Evolutionary conservation across 2,888 invertebrate species (phyloP).

Genomic region (Caenorhabditis becei): DNA sequence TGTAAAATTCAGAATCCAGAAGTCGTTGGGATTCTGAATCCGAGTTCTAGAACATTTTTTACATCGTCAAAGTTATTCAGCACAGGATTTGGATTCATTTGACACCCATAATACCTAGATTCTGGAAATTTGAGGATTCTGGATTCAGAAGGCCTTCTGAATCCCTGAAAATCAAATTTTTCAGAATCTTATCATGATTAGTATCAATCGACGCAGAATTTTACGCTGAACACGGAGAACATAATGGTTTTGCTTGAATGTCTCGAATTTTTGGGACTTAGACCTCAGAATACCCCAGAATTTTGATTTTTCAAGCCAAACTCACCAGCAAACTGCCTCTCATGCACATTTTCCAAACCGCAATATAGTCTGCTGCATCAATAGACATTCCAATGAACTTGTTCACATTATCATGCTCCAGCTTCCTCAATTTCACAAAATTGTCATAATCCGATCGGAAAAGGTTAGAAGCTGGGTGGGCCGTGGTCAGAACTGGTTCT

Average conservation of each 20-base stretch:
- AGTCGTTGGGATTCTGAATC: neutral
- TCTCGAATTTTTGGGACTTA: too few species aligned
- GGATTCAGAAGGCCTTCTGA: neutral
- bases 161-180: neutral
- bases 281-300: too few species aligned
- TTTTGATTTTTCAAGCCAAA: neutral
- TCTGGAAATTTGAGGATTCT: neutral
- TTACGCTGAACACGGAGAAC: neutral
- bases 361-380: conserved; percentile 71
- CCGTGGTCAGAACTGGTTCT: conserved; percentile 66
- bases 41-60: neutral
- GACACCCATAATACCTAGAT: neutral
- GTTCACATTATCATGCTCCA: conserved; percentile 80
- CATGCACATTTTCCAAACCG: conserved; percentile 78
- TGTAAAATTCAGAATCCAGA: conserved; percentile 3
- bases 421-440: conserved; percentile 69
- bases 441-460: conserved; percentile 61
- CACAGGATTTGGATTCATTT: neutral
- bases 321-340: conserved; percentile 68
- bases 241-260: neutral
- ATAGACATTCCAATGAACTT: conserved; percentile 78
- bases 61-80: neutral
- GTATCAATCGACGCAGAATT: conserved; percentile 16
- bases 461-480: conserved; percentile 60
- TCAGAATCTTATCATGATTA: conserved; percentile 1